These are phyloP conservation scores for Pemphigus obesinymphae DNA, from an alignment of 1,140 invertebrate genomes.

Conservation along the genomic window DNA sequence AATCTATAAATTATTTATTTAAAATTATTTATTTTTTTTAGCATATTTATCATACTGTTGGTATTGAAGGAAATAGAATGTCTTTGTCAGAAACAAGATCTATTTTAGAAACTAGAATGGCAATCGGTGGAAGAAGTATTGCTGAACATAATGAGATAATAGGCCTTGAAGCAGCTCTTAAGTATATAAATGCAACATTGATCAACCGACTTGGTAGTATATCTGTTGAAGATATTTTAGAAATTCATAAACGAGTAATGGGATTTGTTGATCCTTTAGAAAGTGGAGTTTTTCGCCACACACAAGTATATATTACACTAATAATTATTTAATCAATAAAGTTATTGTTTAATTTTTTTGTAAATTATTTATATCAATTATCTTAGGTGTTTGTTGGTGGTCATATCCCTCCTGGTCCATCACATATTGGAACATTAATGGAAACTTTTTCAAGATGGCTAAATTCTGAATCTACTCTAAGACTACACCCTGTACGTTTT, in stretches of 20 bases:
- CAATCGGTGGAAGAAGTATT: constrained; percentile 89
- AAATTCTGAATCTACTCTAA: constrained; percentile 77
- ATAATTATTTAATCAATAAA: background rate
- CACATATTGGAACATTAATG: constrained; percentile 76
- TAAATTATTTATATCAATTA: background rate
- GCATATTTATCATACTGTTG: constrained; percentile 95
- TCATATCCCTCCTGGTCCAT: constrained; percentile 80
- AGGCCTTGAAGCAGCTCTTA: constrained; percentile 89
- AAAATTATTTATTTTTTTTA: constrained; percentile 51
- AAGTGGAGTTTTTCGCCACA: constrained; percentile 74
- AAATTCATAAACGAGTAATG: constrained; percentile 87
- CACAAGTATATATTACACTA: constrained; percentile 61
- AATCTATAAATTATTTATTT: too few species aligned
- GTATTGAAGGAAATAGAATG: constrained; percentile 97
- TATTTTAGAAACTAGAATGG: constrained; percentile 88
- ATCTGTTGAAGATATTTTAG: constrained; percentile 78
- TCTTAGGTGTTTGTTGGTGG: constrained; percentile 70
- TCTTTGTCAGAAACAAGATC: constrained; percentile 86
- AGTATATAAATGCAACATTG: constrained; percentile 89
- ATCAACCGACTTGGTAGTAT: constrained; percentile 69
- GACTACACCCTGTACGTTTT: constrained; percentile 83
- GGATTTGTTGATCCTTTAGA: constrained; percentile 88
- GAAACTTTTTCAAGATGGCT: constrained; percentile 83
- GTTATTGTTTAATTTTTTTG: background rate
- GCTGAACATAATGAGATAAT: constrained; percentile 95